Conservation (phyloP, 2,888 invertebrate species). For the Lasioglossum figueresi region DNA sequence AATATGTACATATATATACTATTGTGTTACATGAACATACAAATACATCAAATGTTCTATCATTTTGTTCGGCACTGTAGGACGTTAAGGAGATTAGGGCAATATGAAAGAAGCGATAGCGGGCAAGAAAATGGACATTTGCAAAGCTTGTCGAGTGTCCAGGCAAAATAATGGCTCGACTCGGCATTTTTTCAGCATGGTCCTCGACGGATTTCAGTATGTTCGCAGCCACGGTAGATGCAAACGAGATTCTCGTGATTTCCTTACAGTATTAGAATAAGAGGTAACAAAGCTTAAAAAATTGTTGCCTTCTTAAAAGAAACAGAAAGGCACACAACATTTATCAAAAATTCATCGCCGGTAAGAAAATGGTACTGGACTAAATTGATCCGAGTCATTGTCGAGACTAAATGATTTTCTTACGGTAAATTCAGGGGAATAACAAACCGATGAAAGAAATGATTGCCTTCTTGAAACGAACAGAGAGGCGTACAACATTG, state of each 20-base stretch:
- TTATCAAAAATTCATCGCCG: neutral
- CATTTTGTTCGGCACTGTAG: no score
- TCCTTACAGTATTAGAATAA: neutral
- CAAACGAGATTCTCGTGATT: neutral
- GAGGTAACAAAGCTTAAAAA: neutral
- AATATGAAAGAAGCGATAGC: no score
- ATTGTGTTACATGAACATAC: no score
- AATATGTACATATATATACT: no score
- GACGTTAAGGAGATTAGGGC: no score
- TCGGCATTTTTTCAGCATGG: neutral
- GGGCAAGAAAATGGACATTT: neutral
- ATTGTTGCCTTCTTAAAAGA: neutral
- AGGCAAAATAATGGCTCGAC: neutral
- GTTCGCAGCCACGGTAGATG: neutral
- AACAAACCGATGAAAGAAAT: neutral
- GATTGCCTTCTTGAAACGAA: neutral
- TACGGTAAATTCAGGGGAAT: neutral
- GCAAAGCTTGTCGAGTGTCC: neutral
- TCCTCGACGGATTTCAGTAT: neutral
- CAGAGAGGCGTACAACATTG: neutral
- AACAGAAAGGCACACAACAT: neutral
- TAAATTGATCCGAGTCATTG: neutral
- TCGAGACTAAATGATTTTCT: neutral
- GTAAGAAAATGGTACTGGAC: neutral
- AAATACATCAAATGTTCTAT: no score